Evolutionary conservation across 2,797 vertebrate species (phyloP), one percentile per base, ranked within the genome.

Genomic region (Champsocephalus esox): DNA sequence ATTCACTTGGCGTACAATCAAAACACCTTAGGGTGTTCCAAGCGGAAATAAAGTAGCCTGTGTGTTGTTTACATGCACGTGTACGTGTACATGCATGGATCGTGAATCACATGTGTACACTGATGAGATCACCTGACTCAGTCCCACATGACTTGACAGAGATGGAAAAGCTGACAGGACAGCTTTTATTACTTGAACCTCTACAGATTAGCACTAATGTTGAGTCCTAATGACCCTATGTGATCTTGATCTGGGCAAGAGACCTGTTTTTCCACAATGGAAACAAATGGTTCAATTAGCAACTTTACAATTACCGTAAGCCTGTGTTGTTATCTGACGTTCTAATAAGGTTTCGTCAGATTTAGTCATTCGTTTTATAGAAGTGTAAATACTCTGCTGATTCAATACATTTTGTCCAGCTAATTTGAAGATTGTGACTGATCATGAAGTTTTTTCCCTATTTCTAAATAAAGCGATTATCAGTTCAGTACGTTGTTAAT

Each of bases 121-220:
- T 7, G 44, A 66, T 91, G 78, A 79, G 49, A 72, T 84, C 79
- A 81, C 46, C 14, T 66, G 62, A 62, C 60, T 70, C 14, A 70
- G 21, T 51, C 49, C 21, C 80, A 69, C 64, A 84, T 87, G 80
- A 79, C 67, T 32, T 10, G 71, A 80, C 5, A 24, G 46, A 60
- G 45, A 60, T 72, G 82, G 88, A 89, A 88, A 90, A 67, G 78
- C 74, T 87, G 82, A 88, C 60, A 12, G 49, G 68, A 43, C 66
- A 66, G 45, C 67, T 83, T 83, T 77, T 75, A 81, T 73, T 55
- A 72, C 21, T 64, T 5, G n/a, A 49, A 59, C 21, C 14, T 19
- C 43, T 24, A 14, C 28, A 43, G 66, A 67, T 77, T 49, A 70
- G 32, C 7, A 41, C 16, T 65, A 13, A 57, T 49, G 28, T 64